These are phyloP conservation scores for Sinosuthora webbiana DNA, from an alignment of 2,113 vertebrate species.

Conservation along the genomic window DNA sequence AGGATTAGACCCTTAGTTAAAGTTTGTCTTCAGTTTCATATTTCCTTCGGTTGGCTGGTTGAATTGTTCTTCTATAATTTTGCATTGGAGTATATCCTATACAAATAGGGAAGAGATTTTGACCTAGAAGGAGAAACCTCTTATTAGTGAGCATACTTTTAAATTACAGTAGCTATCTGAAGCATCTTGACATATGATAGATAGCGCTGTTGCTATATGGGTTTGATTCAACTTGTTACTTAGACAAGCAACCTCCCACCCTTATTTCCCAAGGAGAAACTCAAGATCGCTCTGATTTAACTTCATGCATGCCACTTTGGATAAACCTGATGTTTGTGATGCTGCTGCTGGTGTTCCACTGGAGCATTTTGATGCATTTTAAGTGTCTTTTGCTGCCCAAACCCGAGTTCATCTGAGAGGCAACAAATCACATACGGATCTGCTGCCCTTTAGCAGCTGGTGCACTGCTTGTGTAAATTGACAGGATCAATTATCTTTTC, in stretches of 20 bases:
- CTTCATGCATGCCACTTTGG: not conserved
- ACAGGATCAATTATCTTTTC: not conserved
- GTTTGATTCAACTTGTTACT: constrained; percentile 20
- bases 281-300: not conserved
- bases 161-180: constrained; percentile 20
- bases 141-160: constrained; percentile 4
- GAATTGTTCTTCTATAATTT: not conserved
- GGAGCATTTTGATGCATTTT: not conserved
- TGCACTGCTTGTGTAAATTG: not conserved
- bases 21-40: constrained; percentile 3
- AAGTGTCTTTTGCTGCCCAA: not conserved
- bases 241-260: constrained; percentile 26
- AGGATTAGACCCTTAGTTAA: constrained; percentile 6
- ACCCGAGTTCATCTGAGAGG: rapidly evolving
- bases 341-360: not conserved
- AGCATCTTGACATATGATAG: constrained; percentile 14
- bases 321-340: not conserved
- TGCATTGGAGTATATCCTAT: constrained; percentile 6
- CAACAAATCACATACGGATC: rapidly evolving
- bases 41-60: not conserved
- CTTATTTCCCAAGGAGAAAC: constrained; percentile 47
- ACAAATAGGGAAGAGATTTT: constrained; percentile 25
- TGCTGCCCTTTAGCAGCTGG: rapidly evolving
- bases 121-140: constrained; percentile 23
- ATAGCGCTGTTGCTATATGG: not conserved